A percentile compares a stretch with the other conserved stretches of the same genome.
Conservation (phyloP, 2,888 invertebrate species). For the Harmothoe impar region DNA sequence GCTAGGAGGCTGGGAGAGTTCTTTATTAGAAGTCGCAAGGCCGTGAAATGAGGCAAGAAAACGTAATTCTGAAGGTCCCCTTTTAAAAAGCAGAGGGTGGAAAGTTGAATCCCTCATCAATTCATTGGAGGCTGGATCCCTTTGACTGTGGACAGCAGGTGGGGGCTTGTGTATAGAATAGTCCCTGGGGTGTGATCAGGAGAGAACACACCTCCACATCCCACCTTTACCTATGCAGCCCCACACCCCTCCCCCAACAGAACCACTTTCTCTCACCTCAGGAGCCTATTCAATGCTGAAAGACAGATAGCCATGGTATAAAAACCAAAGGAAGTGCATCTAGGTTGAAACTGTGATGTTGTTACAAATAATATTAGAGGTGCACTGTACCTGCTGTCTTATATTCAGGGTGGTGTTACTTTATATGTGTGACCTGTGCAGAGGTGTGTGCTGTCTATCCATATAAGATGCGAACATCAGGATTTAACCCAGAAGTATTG, state of each 20-base stretch:
- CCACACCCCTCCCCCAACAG: background rate
- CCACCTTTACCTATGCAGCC: background rate
- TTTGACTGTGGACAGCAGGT: background rate
- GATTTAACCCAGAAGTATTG: too few relatives aligned
- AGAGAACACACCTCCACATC: background rate
- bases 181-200: background rate
- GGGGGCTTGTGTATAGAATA: background rate
- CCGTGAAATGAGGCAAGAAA: too few relatives aligned
- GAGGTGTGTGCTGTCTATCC: too few relatives aligned
- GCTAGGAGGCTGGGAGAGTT: too few relatives aligned
- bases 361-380: too few relatives aligned
- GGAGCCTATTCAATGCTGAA: background rate
- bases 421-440: too few relatives aligned
- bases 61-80: background rate
- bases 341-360: background rate
- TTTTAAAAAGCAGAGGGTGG: background rate
- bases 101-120: slow-evolving; percentile 8
- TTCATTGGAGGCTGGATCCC: slow-evolving; percentile 8
- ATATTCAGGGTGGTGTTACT: too few relatives aligned
- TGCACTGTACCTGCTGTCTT: too few relatives aligned
- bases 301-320: background rate
- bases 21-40: too few relatives aligned
- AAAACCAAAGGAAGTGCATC: slow-evolving; percentile 8
- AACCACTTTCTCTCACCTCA: background rate
- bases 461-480: too few relatives aligned